Base-by-base conservation (phyloP, 1,140 invertebrate genomes). In the Ylistrum balloti region DNA sequence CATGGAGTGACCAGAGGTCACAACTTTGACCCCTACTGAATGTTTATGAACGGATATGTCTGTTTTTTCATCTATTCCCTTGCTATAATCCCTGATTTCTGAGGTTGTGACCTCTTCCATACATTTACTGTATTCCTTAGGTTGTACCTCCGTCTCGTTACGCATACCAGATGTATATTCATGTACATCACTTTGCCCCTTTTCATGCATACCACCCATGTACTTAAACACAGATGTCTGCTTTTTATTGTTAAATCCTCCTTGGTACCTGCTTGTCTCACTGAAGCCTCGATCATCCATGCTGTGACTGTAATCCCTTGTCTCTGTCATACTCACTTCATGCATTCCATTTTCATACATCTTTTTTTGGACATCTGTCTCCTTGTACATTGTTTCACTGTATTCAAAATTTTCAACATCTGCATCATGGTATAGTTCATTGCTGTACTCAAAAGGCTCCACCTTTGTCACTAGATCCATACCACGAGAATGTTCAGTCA, bases 341-440 rank as follows among this genome's bases (percentile, higher is more conserved):
- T 28, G 56, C 56, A 74, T 74, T 17, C 56, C 56, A 74, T 74
- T 74, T 74, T 74, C 56, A n/a, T 74, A 74, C 56, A 28, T n/a
- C 22, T 7, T 28, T 74, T 5, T 28, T n/a, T 74, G n/a, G 22
- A n/a, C 56, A 28, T 74, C 56, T n/a, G 56, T 74, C n/a, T 28
- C 22, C 13, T 74, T 74, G 22, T 74, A 74, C 56, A 74, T 74
- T 3, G 56, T 74, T 74, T 74, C 22, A 74, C 56, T 74, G 56
- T 74, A 74, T 11, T 74, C 56, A 28, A 74, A 74, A 74, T 74
- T 74, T 11, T 74, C 56, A n/a, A 74, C 56, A 9, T 74, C 56
- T 28, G 56, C 9, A 28, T 74, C 56, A 74, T 74, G 56, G 11
- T 74, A 28, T 3, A 74, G 56, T 74, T 28, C n/a, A 28, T 74